phyloP scores from a whole-genome alignment of 2,113 vertebrate genomes.

The Noctilio leporinus region DNA sequence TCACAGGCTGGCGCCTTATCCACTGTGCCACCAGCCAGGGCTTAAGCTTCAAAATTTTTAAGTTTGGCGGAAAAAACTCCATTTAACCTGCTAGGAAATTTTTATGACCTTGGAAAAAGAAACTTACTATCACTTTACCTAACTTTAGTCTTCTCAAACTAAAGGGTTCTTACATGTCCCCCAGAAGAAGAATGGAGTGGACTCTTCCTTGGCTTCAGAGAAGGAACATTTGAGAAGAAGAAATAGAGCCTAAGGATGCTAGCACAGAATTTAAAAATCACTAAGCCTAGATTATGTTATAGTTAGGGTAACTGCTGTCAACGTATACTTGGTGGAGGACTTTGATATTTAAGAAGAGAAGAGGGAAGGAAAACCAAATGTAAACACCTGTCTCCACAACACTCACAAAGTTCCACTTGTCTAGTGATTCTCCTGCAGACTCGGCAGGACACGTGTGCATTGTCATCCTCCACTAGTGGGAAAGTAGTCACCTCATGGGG shows the following conservation, averaged over 20 bases:
- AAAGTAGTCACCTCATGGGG: neutral
- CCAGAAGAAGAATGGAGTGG: slow-evolving; percentile 4
- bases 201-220: neutral
- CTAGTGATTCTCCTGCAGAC: neutral
- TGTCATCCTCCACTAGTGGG: neutral
- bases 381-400: neutral
- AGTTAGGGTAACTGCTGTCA: neutral
- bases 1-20: too few species aligned
- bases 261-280: slow-evolving; percentile 15
- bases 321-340: neutral
- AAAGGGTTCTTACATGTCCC: slow-evolving; percentile 52
- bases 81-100: neutral
- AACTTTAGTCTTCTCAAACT: slow-evolving; percentile 56
- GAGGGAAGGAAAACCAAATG: neutral
- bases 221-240: neutral
- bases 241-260: neutral
- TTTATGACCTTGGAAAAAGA: slow-evolving; percentile 47
- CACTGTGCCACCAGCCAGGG: too few species aligned
- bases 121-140: slow-evolving; percentile 56
- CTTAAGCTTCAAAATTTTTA: slow-evolving; percentile 25
- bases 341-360: slow-evolving; percentile 33
- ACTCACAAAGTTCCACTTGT: neutral
- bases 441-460: fast-evolving
- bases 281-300: neutral
- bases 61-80: neutral